These are phyloP conservation scores for Bursaphelenchus mucronatus DNA, from an alignment of 1,140 invertebrate species.

Conservation along the genomic window DNA sequence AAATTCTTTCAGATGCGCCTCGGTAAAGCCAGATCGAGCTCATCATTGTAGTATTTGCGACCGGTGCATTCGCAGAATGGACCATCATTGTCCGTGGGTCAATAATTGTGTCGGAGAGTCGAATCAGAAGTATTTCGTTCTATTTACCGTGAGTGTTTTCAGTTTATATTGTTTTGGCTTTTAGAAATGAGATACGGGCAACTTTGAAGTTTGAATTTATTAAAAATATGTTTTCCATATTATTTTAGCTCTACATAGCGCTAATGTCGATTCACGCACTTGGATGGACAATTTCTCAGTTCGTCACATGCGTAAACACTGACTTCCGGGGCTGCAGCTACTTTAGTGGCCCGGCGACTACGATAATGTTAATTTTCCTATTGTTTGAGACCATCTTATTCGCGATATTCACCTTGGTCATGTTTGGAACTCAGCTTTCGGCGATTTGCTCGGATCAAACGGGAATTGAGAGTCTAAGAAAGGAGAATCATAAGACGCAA, in stretches of 20 bases:
- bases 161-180: background rate
- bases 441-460: slow-evolving; percentile 99
- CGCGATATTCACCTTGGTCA: slow-evolving; percentile 94
- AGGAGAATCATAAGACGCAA: slow-evolving; percentile 43
- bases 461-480: slow-evolving; percentile 62
- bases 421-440: slow-evolving; percentile 93
- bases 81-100: slow-evolving; percentile 79
- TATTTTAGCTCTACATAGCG: slow-evolving; percentile 91
- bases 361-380: slow-evolving; percentile 87
- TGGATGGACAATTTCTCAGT: slow-evolving; percentile 84
- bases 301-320: slow-evolving; percentile 82
- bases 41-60: slow-evolving; percentile 78
- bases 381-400: slow-evolving; percentile 94
- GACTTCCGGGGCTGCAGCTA: slow-evolving; percentile 84
- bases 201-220: background rate
- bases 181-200: background rate
- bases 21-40: slow-evolving; percentile 93
- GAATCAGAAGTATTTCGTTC: slow-evolving; percentile 98
- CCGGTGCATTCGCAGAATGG: slow-evolving; percentile 70
- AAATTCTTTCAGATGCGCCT: slow-evolving; percentile 81
- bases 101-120: slow-evolving; percentile 99
- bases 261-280: slow-evolving; percentile 88
- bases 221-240: slow-evolving; percentile 15
- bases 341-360: slow-evolving; percentile 88
- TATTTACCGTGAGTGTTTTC: slow-evolving; percentile 82